A percentile compares a stretch with the other conserved stretches of the same genome.
Evolutionary conservation across 2,797 vertebrate species (phyloP).

Genomic region (Limnodromus scolopaceus): DNA sequence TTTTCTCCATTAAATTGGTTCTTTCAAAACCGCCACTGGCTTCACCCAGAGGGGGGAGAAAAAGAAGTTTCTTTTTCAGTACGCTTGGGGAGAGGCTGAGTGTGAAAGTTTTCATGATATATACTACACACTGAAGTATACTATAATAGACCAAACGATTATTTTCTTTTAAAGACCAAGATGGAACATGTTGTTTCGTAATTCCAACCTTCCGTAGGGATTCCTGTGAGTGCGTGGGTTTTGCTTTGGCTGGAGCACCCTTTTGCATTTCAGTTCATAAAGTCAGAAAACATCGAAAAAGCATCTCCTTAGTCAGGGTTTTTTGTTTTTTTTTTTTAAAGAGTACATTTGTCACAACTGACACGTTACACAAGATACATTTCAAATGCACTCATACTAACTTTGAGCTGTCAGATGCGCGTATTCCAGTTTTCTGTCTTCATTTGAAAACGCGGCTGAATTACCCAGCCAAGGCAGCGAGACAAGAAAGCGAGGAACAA

Average conservation of each 20-base stretch:
- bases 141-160: neutral
- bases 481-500: neutral
- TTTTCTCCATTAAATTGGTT: conserved; percentile 1
- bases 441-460: neutral
- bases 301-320: neutral
- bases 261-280: neutral
- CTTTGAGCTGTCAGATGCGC: neutral
- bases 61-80: neutral
- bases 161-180: neutral
- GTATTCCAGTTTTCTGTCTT: neutral
- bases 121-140: neutral
- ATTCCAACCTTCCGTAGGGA: neutral
- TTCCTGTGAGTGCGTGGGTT: neutral
- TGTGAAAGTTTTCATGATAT: neutral
- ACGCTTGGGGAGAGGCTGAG: neutral
- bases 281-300: neutral
- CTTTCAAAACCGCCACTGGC: neutral
- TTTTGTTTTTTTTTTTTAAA: neutral
- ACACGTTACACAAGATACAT: neutral
- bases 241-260: neutral
- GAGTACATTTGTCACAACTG: neutral
- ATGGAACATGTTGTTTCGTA: neutral
- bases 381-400: neutral
- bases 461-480: neutral
- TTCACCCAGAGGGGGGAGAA: neutral